Conservation (phyloP, 2,113 vertebrate genomes). For the Oncorhynchus kisutch region DNA sequence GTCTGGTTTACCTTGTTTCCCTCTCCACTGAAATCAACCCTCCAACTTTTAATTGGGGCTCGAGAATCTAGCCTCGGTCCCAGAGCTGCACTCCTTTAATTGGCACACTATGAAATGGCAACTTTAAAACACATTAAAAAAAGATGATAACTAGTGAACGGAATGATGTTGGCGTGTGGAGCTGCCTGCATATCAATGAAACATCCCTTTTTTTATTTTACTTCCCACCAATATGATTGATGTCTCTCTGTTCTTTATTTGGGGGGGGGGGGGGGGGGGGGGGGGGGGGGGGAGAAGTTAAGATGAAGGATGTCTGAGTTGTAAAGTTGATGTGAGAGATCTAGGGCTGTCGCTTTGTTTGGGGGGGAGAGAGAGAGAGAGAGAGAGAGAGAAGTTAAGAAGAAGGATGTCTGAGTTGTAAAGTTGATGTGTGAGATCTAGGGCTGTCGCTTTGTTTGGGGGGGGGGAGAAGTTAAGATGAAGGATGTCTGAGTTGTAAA, state of each 20-base stretch:
- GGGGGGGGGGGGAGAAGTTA: background rate
- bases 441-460: too few relatives aligned
- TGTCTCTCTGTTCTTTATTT: conserved; percentile 28
- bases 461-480: too few relatives aligned
- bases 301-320: conserved; percentile 16
- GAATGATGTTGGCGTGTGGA: too few relatives aligned
- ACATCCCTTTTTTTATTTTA: conserved; percentile 24
- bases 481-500: too few relatives aligned
- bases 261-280: too few relatives aligned
- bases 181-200: conserved; percentile 41
- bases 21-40: background rate
- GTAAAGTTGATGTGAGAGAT: conserved; percentile 7
- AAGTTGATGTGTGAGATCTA: too few relatives aligned
- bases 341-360: background rate
- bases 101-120: conserved; percentile 41
- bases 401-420: too few relatives aligned
- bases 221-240: conserved; percentile 18
- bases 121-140: conserved; percentile 59
- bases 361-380: too few relatives aligned
- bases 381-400: too few relatives aligned
- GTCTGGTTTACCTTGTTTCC: conserved; percentile 21
- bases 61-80: conserved; percentile 32
- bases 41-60: conserved; percentile 54
- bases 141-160: conserved; percentile 40
- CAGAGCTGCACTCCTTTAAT: conserved; percentile 37